Base-by-base conservation (phyloP, 2,888 invertebrate genomes). In the Tetanocera ferruginea region DNA sequence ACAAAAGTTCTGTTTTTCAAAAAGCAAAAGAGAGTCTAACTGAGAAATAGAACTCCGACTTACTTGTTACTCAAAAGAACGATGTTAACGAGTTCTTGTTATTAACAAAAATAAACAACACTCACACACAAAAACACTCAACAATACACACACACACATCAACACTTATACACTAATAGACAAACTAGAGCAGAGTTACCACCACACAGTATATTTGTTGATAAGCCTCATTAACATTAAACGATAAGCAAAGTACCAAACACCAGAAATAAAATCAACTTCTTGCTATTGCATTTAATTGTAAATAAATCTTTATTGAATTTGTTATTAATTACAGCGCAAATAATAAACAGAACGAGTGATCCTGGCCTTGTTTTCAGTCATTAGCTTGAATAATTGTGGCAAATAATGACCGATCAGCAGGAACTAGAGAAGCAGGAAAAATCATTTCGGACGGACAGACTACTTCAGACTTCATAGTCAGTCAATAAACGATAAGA, bases 361-460 rank as follows among this genome's bases (percentile, higher is more conserved):
- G 23, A 34, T 66, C 49, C 31, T 51, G 25, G 34, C 74, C 74
- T 75, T 75, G 66, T 66, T 75, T 75, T 52, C 52, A 75, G 52
- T 64, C 73, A 17, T 74, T 74, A 64, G 49, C 62, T 25, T 55
- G 55, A 34, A 71, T 31, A 34, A 67, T 19, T 43, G 23, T 23
- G 14, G 37, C 43, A 43, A 43, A 67, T 49, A 31, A 31, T 60
- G 28, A 60, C 25, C 28, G 28, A 60, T 60, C 2, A 37, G 34
- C 34, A 66, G 34, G n/a, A 19, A 66, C 31, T 28, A 49, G n/a
- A 34, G 34, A 52, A 52, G 34, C 55, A 71, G 34, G 19, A 31
- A 34, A 31, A 28, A 6, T 55, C 9, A 43, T 37, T 11, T 31
- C 19, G 14, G 31, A 49, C n/a, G 23, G 5, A 34, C 23, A 8